A percentile compares a stretch with the other conserved stretches of the same genome.
Conservation (phyloP, 2,888 invertebrate species). For the Odontocerum albicorne region DNA sequence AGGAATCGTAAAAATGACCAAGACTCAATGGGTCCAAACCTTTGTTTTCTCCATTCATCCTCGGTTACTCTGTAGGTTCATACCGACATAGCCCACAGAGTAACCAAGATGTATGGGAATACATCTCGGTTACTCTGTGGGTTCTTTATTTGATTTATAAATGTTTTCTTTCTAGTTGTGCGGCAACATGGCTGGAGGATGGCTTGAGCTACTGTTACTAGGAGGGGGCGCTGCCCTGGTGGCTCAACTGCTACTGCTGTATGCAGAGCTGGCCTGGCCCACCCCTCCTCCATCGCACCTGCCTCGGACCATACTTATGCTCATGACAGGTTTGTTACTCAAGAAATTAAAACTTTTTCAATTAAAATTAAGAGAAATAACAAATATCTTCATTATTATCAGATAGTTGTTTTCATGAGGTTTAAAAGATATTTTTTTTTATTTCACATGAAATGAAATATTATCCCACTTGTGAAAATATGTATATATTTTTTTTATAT, state of each 20-base stretch:
- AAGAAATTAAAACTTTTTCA: neutral
- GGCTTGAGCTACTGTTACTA: constrained; percentile 67
- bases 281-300: constrained; percentile 62
- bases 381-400: neutral
- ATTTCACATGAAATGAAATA: too few species aligned
- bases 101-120: too few species aligned
- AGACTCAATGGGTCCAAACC: too few species aligned
- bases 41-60: too few species aligned
- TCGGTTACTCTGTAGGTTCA: too few species aligned
- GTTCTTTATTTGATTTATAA: neutral
- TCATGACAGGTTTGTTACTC: constrained; percentile 59
- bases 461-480: too few species aligned
- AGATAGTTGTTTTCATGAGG: neutral
- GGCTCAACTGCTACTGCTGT: constrained; percentile 69
- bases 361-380: neutral
- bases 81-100: too few species aligned
- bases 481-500: too few species aligned
- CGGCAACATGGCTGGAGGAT: constrained; percentile 68
- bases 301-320: constrained; percentile 66
- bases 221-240: constrained; percentile 70
- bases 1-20: too few species aligned
- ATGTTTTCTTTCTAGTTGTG: constrained; percentile 36
- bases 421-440: too few species aligned
- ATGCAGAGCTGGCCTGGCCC: constrained; percentile 67
- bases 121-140: neutral